Conservation (phyloP, 2,113 vertebrate species). For the Rhabdomys dilectus region DNA sequence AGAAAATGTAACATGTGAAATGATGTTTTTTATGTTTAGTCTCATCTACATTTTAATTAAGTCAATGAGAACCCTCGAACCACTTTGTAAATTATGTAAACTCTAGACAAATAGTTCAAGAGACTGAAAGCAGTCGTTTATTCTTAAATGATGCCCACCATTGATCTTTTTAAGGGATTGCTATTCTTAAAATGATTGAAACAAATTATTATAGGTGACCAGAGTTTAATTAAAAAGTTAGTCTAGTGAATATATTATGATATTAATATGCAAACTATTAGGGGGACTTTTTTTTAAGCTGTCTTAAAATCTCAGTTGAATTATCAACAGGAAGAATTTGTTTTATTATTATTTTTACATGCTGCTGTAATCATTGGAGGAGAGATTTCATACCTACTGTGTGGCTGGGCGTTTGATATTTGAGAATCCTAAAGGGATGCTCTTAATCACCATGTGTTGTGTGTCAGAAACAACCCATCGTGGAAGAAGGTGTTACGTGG, state of each 20-base stretch:
- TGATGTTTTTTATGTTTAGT: constrained; percentile 45
- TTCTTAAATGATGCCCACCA: constrained; percentile 30
- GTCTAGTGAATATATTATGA: constrained; percentile 19
- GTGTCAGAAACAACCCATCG: neutral
- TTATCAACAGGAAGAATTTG: neutral
- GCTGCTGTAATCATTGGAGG: neutral
- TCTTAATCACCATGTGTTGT: neutral
- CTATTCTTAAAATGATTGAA: constrained; percentile 51
- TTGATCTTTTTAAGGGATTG: constrained; percentile 61
- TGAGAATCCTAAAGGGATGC: neutral
- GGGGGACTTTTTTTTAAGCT: constrained; percentile 49
- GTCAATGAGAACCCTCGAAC: neutral
- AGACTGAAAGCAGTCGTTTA: constrained; percentile 59
- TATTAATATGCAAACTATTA: constrained; percentile 25
- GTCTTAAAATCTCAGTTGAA: constrained; percentile 19
- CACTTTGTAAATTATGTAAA: constrained; percentile 64
- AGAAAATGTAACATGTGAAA: constrained; percentile 25
- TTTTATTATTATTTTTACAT: constrained; percentile 50
- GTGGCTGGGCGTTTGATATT: neutral
- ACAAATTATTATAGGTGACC: constrained; percentile 50
- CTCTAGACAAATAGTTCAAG: constrained; percentile 41
- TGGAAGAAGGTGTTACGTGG: neutral
- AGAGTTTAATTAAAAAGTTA: constrained; percentile 64
- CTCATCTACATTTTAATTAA: constrained; percentile 67
- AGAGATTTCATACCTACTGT: constrained; percentile 21